Base-by-base conservation (phyloP, 2,888 invertebrate species). In the Xanthia togata region DNA sequence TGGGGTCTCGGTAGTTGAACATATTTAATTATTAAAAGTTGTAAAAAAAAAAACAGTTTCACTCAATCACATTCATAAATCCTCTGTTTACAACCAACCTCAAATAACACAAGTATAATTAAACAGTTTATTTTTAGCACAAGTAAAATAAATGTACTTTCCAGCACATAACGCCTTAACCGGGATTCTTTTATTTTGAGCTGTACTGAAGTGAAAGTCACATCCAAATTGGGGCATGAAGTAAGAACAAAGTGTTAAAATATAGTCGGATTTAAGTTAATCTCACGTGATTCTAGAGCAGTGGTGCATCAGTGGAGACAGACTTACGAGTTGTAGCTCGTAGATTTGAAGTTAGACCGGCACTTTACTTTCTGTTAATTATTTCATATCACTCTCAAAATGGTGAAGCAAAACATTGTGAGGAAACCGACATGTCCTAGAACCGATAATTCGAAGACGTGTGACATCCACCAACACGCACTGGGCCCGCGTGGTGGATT, bases 151-250 rank as follows among this genome's bases (percentile, higher is more conserved):
- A 63, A 70, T 53, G 55, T 67, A 59, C 35, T 70, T 72, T 67
- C 67, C 17, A 41, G 60, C 23, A 65, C 12, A 65, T 73, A 73
- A 71, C 20, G 20, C 17, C 20, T 69, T 82, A 76, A 76, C 72
- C 74, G 81, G 64, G 70, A 73, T 85, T 81, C 38, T 74, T 70
- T 65, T 76, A 74, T 81, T 76, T 44, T 26, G 12, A 73, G 73
- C 50, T 80, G 64, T 67, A 64, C 35, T 64, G 4, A 57, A 82
- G 87, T 82, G 86, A 87, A 87, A 87, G 87, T 85, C 17, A 17
- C 44, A 67, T 64, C 9, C 20, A 64, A 87, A 85, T 75, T 87
- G n/a, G 82, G 35, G 14, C 83, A 59, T 8, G n/a, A n/a, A 38
- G n/a, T 59, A 12, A 55, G 17, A n/a, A 35, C 9, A 35, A 35